These are phyloP conservation scores for Steinernema carpocapsae DNA, from an alignment of 2,888 invertebrate genomes.

Conservation along the genomic window DNA sequence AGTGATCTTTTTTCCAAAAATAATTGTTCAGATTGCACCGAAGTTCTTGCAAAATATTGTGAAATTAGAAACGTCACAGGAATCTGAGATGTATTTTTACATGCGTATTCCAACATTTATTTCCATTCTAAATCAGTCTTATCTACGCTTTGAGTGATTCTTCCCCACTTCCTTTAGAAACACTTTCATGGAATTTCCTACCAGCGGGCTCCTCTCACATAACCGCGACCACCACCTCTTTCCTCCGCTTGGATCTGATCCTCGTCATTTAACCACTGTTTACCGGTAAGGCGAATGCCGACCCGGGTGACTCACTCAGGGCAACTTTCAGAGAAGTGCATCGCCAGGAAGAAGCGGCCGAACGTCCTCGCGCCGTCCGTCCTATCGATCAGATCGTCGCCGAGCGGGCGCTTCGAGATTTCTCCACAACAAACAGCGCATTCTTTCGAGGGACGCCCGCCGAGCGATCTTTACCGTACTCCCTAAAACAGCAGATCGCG, in stretches of 20 bases:
- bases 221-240: not conserved
- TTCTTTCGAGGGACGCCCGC: not conserved
- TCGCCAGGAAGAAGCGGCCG: not conserved
- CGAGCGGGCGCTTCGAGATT: conserved; percentile 1
- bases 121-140: too few species aligned
- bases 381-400: conserved; percentile 3
- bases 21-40: too few species aligned
- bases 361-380: not conserved
- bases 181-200: too few species aligned
- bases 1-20: too few species aligned
- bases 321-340: conserved; percentile 5
- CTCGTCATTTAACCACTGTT: not conserved
- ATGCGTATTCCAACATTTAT: too few species aligned
- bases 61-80: too few species aligned
- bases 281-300: not conserved
- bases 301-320: not conserved
- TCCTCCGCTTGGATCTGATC: conserved; percentile 2
- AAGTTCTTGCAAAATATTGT: too few species aligned
- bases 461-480: conserved; percentile 5
- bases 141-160: too few species aligned
- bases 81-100: too few species aligned
- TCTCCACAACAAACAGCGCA: conserved; percentile 17
- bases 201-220: too few species aligned
- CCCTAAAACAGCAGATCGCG: not conserved
- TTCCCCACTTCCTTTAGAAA: too few species aligned